Conservation (phyloP, 1,140 invertebrate species). For the Brachionus rubens region DNA sequence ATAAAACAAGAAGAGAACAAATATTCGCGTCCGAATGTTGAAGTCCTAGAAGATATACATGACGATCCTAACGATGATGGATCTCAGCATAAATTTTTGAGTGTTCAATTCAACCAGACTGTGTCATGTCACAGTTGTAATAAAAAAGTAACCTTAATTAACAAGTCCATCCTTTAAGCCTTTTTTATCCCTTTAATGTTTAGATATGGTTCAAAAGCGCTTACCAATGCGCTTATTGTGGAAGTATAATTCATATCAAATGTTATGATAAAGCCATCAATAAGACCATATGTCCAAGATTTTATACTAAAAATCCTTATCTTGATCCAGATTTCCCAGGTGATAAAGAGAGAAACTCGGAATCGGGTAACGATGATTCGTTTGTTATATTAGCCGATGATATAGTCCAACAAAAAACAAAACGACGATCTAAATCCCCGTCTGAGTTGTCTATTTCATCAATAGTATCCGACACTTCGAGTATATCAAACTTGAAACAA, state of each 20-base stretch:
- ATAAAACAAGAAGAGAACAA: neutral
- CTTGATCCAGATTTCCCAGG: neutral
- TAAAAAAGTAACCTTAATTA: constrained; percentile 23
- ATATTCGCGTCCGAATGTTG: neutral
- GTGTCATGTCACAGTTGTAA: constrained; percentile 21
- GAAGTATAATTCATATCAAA: constrained; percentile 37
- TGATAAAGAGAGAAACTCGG: neutral
- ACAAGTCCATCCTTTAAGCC: too few species aligned
- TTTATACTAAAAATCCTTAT: constrained; percentile 38
- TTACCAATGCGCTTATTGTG: constrained; percentile 37
- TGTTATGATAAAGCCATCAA: constrained; percentile 38
- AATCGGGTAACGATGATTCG: neutral
- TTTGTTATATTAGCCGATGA: constrained; percentile 18
- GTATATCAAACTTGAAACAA: too few species aligned
- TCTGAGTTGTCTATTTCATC: neutral
- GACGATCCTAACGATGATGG: neutral
- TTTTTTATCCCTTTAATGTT: too few species aligned
- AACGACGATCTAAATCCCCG: neutral
- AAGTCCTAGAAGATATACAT: neutral
- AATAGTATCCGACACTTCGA: neutral
- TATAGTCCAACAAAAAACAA: neutral
- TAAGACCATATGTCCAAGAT: constrained; percentile 30
- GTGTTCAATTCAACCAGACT: constrained; percentile 25
- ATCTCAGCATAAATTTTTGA: constrained; percentile 25
- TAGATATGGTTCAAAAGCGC: constrained; percentile 45